Evolutionary conservation across 2,888 invertebrate genomes (phyloP).

Genomic region (Lasius fuliginosus): DNA sequence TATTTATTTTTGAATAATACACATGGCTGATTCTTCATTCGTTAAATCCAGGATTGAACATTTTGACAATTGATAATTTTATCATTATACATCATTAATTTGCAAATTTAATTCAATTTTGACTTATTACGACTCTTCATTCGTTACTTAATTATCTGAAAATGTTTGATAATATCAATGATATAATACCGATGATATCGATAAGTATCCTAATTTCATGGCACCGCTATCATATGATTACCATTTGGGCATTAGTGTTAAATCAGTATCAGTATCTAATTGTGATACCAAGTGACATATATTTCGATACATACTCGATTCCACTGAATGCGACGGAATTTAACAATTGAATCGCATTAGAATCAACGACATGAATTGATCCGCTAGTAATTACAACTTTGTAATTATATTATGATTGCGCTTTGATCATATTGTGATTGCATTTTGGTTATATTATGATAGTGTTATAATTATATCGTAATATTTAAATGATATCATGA

Average conservation of each 20-base stretch:
- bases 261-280: conserved; percentile 35
- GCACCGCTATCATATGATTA: conserved; percentile 25
- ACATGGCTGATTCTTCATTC: conserved; percentile 11
- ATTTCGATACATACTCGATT: conserved; percentile 38
- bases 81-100: conserved; percentile 16
- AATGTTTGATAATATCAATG: conserved; percentile 15
- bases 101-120: conserved; percentile 18
- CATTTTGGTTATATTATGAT: conserved; percentile 26
- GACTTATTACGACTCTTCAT: not conserved
- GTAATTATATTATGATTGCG: conserved; percentile 52
- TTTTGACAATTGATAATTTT: conserved; percentile 27
- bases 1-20: conserved; percentile 19
- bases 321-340: conserved; percentile 43
- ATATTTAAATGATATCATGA: conserved; percentile 23
- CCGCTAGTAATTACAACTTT: conserved; percentile 50
- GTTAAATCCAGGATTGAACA: conserved; percentile 15
- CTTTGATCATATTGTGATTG: conserved; percentile 44
- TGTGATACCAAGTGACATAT: conserved; percentile 25
- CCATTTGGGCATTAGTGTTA: conserved; percentile 19
- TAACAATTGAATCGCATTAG: conserved; percentile 56
- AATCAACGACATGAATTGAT: conserved; percentile 51
- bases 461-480: conserved; percentile 18
- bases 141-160: conserved; percentile 22
- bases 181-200: not conserved
- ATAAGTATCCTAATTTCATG: conserved; percentile 14